Percentiles rank a stretch among this genome's conserved stretches.
Conservation (phyloP, 1,140 invertebrate species). For the Thrips palmi region DNA sequence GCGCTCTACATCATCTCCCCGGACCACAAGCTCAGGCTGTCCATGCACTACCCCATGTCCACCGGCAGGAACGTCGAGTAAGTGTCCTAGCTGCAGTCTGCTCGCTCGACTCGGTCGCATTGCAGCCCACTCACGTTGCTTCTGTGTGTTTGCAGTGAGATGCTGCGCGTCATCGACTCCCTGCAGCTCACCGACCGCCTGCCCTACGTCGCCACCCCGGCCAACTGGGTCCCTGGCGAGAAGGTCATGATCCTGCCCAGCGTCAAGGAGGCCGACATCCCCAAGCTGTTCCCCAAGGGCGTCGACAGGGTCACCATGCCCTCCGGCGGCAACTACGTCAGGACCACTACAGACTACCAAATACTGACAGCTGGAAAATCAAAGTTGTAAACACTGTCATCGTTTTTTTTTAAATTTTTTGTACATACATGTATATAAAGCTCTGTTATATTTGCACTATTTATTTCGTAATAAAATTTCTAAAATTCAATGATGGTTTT, state of each 20-base stretch:
- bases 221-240: conserved; percentile 64
- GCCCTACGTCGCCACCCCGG: conserved; percentile 64
- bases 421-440: no score
- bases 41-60: conserved; percentile 78
- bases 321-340: conserved; percentile 62
- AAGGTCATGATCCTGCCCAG: conserved; percentile 73
- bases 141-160: conserved; percentile 47
- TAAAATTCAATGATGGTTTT: no score
- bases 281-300: conserved; percentile 45
- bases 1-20: conserved; percentile 78
- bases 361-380: no score
- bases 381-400: no score
- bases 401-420: no score
- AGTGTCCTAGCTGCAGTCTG: no score
- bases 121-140: neutral
- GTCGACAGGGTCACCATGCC: conserved; percentile 46
- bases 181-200: conserved; percentile 56
- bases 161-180: conserved; percentile 73
- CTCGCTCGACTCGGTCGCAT: no score
- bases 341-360: conserved; percentile 32
- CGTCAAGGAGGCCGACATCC: conserved; percentile 44
- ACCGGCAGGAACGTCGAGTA: conserved; percentile 84
- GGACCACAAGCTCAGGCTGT: conserved; percentile 64
- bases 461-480: no score
- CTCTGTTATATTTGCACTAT: no score